Conservation (phyloP, 2,888 invertebrate species). For the Ichneumoninae sp. region DNA sequence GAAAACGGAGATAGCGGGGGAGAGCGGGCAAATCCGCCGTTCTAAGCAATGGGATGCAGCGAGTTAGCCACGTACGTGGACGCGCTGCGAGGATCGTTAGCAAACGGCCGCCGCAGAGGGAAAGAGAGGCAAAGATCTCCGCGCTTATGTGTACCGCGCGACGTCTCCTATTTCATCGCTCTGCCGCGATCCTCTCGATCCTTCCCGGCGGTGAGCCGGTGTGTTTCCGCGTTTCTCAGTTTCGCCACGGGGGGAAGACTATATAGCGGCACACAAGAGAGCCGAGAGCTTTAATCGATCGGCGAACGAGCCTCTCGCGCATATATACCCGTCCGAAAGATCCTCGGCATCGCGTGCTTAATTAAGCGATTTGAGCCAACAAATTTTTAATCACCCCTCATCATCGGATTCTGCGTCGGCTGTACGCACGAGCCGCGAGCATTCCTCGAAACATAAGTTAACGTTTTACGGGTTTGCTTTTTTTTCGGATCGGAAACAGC, state of each 20-base stretch:
- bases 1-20: constrained; percentile 44
- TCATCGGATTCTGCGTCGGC: constrained; percentile 4
- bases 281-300: constrained; percentile 56
- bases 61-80: constrained; percentile 40
- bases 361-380: constrained; percentile 48
- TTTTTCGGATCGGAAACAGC: background rate
- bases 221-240: constrained; percentile 77
- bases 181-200: constrained; percentile 61
- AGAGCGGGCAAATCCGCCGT: constrained; percentile 54
- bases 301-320: constrained; percentile 37
- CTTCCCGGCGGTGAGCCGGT: constrained; percentile 54
- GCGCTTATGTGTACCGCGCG: constrained; percentile 68
- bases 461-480: too few species aligned
- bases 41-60: constrained; percentile 43
- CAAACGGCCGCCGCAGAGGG: constrained; percentile 53
- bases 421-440: background rate
- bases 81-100: constrained; percentile 63
- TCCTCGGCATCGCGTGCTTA: constrained; percentile 51
- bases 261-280: constrained; percentile 21
- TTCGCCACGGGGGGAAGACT: constrained; percentile 60
- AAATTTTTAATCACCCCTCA: constrained; percentile 19
- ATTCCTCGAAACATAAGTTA: background rate
- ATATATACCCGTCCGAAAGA: constrained; percentile 16
- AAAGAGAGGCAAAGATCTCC: constrained; percentile 45
- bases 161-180: constrained; percentile 75